Evolutionary conservation across 2,113 vertebrate species (phyloP).

Genomic region (Chroicocephalus ridibundus): DNA sequence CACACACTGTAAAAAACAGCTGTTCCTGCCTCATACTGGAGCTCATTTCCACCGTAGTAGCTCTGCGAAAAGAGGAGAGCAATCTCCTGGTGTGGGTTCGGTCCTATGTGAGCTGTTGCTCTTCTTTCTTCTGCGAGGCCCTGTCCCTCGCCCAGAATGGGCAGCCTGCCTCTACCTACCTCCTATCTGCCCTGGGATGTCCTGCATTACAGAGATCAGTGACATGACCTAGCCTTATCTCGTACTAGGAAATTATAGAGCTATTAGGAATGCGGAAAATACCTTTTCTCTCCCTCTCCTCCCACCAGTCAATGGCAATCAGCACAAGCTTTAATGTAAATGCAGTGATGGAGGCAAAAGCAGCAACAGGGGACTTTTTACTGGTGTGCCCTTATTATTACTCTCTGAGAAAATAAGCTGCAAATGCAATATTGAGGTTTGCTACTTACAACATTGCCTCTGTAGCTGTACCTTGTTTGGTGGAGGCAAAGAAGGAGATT

Average conservation of each 20-base stretch:
- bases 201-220: neutral
- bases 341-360: neutral
- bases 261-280: neutral
- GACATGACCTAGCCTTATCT: neutral
- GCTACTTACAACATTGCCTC: neutral
- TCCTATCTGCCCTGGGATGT: neutral
- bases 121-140: neutral
- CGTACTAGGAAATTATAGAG: neutral
- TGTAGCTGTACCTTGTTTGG: neutral
- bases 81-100: neutral
- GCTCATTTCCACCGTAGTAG: neutral
- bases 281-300: neutral
- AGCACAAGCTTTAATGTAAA: slow-evolving; percentile 1
- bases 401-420: neutral
- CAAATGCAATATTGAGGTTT: neutral
- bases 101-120: neutral
- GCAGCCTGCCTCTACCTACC: neutral
- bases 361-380: neutral
- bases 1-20: neutral
- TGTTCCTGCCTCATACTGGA: neutral
- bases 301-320: neutral
- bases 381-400: neutral
- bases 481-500: neutral
- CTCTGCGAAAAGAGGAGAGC: neutral
- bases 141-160: neutral